Evolutionary conservation across 64 coral and sea anemone species (phyloP).

Genomic region (Stichodactyla helianthus): DNA sequence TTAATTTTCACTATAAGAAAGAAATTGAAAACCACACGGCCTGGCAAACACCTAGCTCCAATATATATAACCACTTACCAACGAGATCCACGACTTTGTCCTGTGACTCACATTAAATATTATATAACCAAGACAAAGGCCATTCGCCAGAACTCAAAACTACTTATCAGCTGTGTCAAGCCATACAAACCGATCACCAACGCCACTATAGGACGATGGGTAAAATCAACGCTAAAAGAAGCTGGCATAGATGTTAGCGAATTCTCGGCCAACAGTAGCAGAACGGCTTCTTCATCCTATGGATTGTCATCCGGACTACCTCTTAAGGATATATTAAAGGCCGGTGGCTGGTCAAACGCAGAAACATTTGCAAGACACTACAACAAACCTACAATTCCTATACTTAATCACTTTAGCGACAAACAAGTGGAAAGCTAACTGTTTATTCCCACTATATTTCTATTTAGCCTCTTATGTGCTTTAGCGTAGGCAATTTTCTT

Average conservation of each 20-base stretch:
- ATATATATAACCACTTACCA: constrained; percentile 3
- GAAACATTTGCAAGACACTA: not conserved
- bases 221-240: too few relatives aligned
- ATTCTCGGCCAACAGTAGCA: too few relatives aligned
- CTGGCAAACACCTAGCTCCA: constrained; percentile 17
- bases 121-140: constrained; percentile 4
- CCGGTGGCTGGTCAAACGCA: not conserved
- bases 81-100: constrained; percentile 10
- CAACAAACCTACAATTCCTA: not conserved
- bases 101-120: not conserved
- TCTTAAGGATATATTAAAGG: not conserved
- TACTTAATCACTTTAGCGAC: too few relatives aligned
- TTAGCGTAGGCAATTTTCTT: too few relatives aligned
- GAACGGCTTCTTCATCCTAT: not conserved
- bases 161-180: too few relatives aligned
- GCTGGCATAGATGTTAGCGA: too few relatives aligned
- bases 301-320: not conserved
- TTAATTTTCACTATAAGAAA: constrained; percentile 8
- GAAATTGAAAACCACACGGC: constrained; percentile 21
- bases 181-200: constrained; percentile 23
- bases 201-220: not conserved
- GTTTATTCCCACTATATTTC: too few relatives aligned
- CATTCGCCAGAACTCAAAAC: not conserved
- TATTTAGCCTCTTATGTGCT: too few relatives aligned
- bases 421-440: too few relatives aligned